Base-by-base conservation (phyloP, 1,140 invertebrate species). In the Artemia franciscana region DNA sequence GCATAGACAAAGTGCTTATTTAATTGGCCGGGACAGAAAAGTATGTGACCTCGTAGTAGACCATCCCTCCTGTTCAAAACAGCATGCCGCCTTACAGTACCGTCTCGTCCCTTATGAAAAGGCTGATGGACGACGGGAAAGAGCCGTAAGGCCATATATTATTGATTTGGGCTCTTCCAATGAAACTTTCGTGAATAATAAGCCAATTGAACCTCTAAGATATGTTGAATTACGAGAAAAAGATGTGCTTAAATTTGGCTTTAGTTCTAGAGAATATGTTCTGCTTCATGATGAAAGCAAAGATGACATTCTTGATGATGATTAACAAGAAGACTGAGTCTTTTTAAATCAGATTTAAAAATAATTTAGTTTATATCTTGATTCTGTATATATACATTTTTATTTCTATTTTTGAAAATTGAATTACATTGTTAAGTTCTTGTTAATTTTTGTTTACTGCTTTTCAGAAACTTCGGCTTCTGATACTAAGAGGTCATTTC, bases 41-140 rank as follows among this genome's bases (percentile, higher is more conserved):
- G 82, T 98, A 9, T 91, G 86, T 0, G 96, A 99, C 75, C 86
- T 99, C 68, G 85, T 92, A 2, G 79, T 97, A 5, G 95, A 98
- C 75, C 96, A 99, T 79, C 96, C 95, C 1, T 96, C 91, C 4
- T 92, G 92, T 73, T 96, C 91, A 3, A 98, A 98, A 72, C 96
- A 99, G 72, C 96, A 99, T 75, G 92, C 96, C 2, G 95, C 85
- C 30, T 74, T 98, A 60, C 96, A 99, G 72, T 99, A 88, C 75
- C 79, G 95, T 60, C 76, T 92, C 5, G 83, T 95, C 60, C 79
- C 86, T 18, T 95, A 84, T 69, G 79, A 82, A 58, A 75, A 83
- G 30, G 78, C 82, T 0, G 82, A 89, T 71, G 88, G 88, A 57
- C 73, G 77, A 1, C 75, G 76, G 62, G 86, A 85, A 3, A 68